These are phyloP conservation scores for Apogon hyalosoma DNA, from an alignment of 2,797 vertebrate species.

Conservation along the genomic window DNA sequence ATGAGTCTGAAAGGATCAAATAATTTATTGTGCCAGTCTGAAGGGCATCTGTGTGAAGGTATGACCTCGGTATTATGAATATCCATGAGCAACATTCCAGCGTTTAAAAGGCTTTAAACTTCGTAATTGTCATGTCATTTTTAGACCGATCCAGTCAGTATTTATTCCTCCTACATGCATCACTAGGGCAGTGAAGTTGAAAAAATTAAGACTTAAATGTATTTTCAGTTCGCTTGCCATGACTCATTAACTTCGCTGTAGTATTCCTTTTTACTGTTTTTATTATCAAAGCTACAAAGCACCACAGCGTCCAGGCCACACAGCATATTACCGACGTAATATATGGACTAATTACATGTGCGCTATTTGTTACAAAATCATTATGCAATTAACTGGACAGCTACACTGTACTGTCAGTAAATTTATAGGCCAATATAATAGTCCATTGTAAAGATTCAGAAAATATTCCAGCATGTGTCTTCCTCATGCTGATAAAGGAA, in stretches of 20 bases:
- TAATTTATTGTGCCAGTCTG: constrained; percentile 44
- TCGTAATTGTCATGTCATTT: constrained; percentile 28
- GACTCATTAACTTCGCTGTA: constrained; percentile 35
- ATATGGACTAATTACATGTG: background rate
- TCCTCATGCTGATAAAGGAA: background rate
- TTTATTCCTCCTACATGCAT: constrained; percentile 20
- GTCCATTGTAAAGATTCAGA: background rate
- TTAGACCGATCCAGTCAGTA: constrained; percentile 12
- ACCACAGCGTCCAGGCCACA: background rate
- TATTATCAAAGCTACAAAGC: background rate
- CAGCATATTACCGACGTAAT: background rate
- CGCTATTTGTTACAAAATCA: background rate
- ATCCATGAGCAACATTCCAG: constrained; percentile 29
- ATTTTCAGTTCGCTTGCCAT: constrained; percentile 27
- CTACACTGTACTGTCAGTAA: background rate
- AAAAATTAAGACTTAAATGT: constrained; percentile 8
- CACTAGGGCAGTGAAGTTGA: constrained; percentile 5
- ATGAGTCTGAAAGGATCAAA: constrained; percentile 44
- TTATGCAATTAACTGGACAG: background rate
- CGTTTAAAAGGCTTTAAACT: constrained; percentile 33
- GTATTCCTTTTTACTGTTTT: constrained; percentile 26
- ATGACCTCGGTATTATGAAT: constrained; percentile 36
- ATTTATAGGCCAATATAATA: background rate
- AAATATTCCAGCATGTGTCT: too few species aligned
- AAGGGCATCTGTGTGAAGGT: constrained; percentile 43